These are phyloP conservation scores for Caracal caracal DNA, from an alignment of 2,113 vertebrate species.

Conservation along the genomic window DNA sequence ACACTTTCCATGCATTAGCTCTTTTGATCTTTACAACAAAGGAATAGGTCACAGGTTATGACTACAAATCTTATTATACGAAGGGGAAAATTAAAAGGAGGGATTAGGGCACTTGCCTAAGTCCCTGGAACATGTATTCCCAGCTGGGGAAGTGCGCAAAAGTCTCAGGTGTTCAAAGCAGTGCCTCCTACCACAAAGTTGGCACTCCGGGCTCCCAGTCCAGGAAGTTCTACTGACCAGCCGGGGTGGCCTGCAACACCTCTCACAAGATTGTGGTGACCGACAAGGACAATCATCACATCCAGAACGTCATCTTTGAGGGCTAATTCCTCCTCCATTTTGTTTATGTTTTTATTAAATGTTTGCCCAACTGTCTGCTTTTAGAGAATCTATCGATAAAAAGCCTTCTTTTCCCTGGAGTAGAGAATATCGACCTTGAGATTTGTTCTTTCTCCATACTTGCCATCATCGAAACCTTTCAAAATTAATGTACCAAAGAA, in stretches of 20 bases:
- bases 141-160: neutral
- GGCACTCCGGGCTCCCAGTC: neutral
- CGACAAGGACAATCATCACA: neutral
- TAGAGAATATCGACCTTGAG: constrained; percentile 59
- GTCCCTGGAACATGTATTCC: neutral
- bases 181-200: neutral
- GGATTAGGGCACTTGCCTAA: neutral
- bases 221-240: neutral
- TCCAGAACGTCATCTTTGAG: neutral
- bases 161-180: neutral
- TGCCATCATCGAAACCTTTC: constrained; percentile 34
- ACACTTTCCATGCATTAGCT: neutral
- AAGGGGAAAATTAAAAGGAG: neutral
- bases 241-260: neutral
- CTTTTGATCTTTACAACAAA: neutral
- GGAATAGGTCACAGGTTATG: neutral
- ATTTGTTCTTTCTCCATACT: constrained; percentile 63
- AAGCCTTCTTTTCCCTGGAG: constrained; percentile 22
- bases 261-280: neutral
- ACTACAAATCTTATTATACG: neutral
- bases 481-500: constrained; percentile 73
- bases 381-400: constrained; percentile 54
- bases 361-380: constrained; percentile 31
- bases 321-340: neutral
- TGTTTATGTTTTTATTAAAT: constrained; percentile 48